Conservation (phyloP, 2,888 invertebrate species). For the Lathronympha strigana region DNA sequence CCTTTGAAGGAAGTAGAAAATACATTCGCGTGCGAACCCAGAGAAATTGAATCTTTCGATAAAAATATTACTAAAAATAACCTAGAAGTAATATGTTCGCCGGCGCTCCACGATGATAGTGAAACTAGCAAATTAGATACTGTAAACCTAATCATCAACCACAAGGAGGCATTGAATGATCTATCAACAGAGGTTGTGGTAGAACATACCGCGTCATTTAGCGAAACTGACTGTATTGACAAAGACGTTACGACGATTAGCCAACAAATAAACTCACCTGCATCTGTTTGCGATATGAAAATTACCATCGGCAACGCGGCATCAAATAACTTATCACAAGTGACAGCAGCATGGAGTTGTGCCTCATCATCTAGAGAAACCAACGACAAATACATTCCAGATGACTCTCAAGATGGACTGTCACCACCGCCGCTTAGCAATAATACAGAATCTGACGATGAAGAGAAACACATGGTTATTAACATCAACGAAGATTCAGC, state of each 20-base stretch:
- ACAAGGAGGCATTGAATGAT: neutral
- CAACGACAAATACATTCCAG: neutral
- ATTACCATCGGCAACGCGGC: neutral
- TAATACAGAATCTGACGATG: neutral
- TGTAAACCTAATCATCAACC: neutral
- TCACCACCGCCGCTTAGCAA: constrained; percentile 9
- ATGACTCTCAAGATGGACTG: neutral
- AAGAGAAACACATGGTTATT: neutral
- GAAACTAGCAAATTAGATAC: neutral
- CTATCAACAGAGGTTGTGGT: neutral
- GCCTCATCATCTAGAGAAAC: neutral
- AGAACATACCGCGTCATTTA: neutral
- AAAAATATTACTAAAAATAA: neutral
- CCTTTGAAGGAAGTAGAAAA: neutral
- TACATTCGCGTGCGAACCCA: neutral
- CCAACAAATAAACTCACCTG: neutral
- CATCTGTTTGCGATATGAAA: too few species aligned
- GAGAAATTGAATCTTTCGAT: neutral
- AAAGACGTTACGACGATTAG: neutral
- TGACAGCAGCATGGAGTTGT: neutral
- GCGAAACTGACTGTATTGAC: neutral
- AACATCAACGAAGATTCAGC: neutral
- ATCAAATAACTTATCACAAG: neutral
- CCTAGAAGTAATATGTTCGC: neutral
- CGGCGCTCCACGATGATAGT: neutral